phyloP scores from a whole-genome alignment of 2,113 vertebrate species.

The Craseonycteris thonglongyai region DNA sequence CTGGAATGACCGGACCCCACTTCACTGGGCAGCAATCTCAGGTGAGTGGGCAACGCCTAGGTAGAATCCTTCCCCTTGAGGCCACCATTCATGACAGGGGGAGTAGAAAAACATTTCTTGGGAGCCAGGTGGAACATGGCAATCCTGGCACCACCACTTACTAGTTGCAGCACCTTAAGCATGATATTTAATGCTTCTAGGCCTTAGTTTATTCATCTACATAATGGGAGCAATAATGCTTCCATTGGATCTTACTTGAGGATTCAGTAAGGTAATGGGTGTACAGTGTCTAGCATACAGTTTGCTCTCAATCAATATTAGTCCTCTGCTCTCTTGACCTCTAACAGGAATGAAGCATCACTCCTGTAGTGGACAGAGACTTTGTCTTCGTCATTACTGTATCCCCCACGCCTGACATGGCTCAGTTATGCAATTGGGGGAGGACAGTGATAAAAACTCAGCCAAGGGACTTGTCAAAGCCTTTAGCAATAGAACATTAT shows the following conservation, averaged over 20 bases:
- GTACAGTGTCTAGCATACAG: too few species aligned
- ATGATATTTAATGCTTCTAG: neutral
- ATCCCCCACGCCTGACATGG: neutral
- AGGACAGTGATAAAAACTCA: neutral
- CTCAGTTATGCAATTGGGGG: neutral
- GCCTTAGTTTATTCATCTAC: neutral
- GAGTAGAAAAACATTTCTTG: neutral
- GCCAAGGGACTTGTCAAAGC: neutral
- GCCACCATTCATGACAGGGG: neutral
- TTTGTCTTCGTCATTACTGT: neutral
- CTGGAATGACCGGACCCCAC: conserved; percentile 89
- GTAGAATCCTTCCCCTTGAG: neutral
- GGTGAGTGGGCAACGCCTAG: conserved; percentile 72
- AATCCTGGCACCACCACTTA: neutral
- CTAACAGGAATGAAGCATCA: neutral
- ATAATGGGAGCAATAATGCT: neutral
- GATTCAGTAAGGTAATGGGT: neutral
- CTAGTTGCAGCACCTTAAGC: neutral
- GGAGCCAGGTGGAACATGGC: neutral
- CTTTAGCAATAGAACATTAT: neutral
- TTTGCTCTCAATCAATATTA: neutral
- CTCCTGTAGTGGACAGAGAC: neutral
- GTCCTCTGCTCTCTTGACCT: neutral
- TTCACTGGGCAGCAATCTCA: conserved; percentile 92
- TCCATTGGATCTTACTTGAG: neutral